Percentiles rank a stretch among this genome's conserved stretches.
Conservation (phyloP, 2,113 vertebrate species). For the Galemys pyrenaicus region DNA sequence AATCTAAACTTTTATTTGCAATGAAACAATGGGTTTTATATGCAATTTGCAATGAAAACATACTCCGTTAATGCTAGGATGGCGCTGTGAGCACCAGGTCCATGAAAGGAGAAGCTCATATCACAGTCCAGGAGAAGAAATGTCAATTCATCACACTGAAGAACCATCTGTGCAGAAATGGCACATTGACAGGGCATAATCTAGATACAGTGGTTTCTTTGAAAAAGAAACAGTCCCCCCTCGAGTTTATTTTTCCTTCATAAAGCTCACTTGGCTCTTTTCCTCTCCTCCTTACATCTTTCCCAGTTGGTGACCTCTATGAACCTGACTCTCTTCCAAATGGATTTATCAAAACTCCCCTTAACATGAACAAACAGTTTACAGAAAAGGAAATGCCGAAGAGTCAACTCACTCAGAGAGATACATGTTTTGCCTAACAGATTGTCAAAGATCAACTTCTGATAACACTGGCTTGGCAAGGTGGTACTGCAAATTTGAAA, state of each 20-base stretch:
- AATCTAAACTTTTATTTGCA: slow-evolving; percentile 66
- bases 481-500: slow-evolving; percentile 33
- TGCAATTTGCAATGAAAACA: not conserved
- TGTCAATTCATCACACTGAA: not conserved
- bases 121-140: not conserved
- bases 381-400: slow-evolving; percentile 15
- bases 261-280: slow-evolving; percentile 15
- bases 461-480: slow-evolving; percentile 48
- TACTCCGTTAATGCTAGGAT: not conserved
- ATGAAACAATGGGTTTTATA: slow-evolving; percentile 39
- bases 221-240: not conserved
- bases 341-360: slow-evolving; percentile 45
- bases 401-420: not conserved
- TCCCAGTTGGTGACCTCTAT: slow-evolving; percentile 50
- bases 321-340: slow-evolving; percentile 43
- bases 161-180: not conserved
- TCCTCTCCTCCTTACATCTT: not conserved
- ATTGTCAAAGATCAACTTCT: slow-evolving; percentile 55
- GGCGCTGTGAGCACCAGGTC: not conserved
- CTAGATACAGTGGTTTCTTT: slow-evolving; percentile 42
- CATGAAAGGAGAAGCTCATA: not conserved
- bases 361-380: slow-evolving; percentile 22
- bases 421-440: slow-evolving; percentile 64
- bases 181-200: not conserved
- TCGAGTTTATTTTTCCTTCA: not conserved